These are phyloP conservation scores for Pomacea canaliculata DNA, from an alignment of 2,888 invertebrate species.

Conservation along the genomic window DNA sequence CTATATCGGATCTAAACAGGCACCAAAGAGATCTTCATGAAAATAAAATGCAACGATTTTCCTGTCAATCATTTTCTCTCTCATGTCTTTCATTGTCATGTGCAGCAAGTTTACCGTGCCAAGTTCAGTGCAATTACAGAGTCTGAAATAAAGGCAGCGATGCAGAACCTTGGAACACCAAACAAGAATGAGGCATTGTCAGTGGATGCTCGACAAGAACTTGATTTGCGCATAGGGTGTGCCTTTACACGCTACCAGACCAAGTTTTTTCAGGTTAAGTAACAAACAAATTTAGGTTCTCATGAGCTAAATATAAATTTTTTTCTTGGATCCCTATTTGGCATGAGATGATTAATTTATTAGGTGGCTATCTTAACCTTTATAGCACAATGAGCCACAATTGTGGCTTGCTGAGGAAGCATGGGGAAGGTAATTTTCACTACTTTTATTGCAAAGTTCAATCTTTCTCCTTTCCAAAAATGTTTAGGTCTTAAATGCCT, in stretches of 20 bases:
- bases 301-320: conserved; percentile 1
- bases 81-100: background rate
- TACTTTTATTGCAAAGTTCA: too few relatives aligned
- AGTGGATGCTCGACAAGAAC: conserved; percentile 92
- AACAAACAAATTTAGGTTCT: too few relatives aligned
- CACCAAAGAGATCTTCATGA: too few relatives aligned
- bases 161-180: conserved; percentile 85
- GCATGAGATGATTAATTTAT: background rate
- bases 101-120: conserved; percentile 81
- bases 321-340: background rate
- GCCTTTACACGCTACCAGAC: conserved; percentile 99
- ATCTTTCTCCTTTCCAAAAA: background rate
- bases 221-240: conserved; percentile 97
- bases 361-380: background rate
- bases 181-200: conserved; percentile 96
- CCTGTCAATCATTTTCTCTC: too few relatives aligned
- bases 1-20: too few relatives aligned
- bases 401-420: too few relatives aligned
- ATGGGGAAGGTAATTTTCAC: too few relatives aligned
- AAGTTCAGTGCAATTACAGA: conserved; percentile 98
- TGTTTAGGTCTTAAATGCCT: background rate
- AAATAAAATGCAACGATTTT: too few relatives aligned
- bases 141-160: conserved; percentile 94
- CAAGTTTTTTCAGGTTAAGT: conserved; percentile 89
- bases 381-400: too few relatives aligned